Base-by-base conservation (phyloP, 2,888 invertebrate genomes). In the Liopterus haemorrhoidalis region DNA sequence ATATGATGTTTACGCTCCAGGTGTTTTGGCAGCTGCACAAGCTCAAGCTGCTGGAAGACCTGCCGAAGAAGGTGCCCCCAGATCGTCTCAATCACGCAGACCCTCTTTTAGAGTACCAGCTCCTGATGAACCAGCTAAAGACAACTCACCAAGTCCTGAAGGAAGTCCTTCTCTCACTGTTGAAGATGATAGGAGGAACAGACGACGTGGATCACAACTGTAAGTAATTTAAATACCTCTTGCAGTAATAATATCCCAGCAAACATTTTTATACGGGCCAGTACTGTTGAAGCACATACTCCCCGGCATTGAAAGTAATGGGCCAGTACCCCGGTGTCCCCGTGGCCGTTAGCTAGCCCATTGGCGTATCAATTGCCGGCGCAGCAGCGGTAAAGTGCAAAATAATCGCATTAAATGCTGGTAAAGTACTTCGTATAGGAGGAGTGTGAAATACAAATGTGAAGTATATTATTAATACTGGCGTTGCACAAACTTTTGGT, bases 151-250 rank as follows among this genome's bases (percentile, higher is more conserved):
- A 57, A 79, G 67, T 59, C 79, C 69, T 48, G 78, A 70, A 54
- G 75, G 61, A 62, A 73, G 64, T 64, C 75, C 64, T 2, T 74
- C 79, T 3, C 73, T 80, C 33, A 74, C 77, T 15, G 75, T 79
- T n/a, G 82, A 83, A 48, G 84, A 83, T 49, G 88, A 80, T 51
- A 70, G 87, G 48, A 78, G 86, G 20, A 77, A 79, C 53, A 74
- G 87, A 50, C 77, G 90, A 58, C 75, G 88, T 42, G 87, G 86
- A 50, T 89, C 89, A 30, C 87, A 88, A 64, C 69, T 89, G 89
- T 90, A 69, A 81, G 86, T 79, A 33, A n/a, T 39, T 48, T 48
- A 15, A 4, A 16, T 38, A 11, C 38, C 42, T 35, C 28, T 9
- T 11, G 24, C 18, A 43, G 35, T 24, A 40, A 33, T 33, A n/a